Evolutionary conservation across 2,797 vertebrate genomes (phyloP), one percentile per base, ranked within the genome.

Genomic region (Smutsia gigantea): DNA sequence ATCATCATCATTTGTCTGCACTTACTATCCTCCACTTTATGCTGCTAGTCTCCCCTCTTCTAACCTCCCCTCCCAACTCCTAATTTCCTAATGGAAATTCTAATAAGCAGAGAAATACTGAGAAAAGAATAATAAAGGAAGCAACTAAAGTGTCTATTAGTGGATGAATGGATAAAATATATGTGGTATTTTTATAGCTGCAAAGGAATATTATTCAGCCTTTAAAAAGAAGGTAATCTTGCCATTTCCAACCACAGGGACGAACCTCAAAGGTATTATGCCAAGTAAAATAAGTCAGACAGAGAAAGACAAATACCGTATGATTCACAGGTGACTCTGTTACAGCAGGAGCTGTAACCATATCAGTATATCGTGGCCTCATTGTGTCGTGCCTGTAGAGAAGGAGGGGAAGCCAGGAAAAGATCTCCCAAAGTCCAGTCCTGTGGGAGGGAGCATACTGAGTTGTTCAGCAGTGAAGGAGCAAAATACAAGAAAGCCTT

Each of bases 41-140:
- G 61, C 31, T 68, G 27, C 23, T 68, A 31, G 55, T 51, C 64
- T 77, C 34, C 34, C 12, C 29, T 81, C 57, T 83, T 94, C 51
- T 69, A n/a, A 86, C 51, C 23, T 63, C 4, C n/a, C n/a, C 90
- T 59, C 55, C 46, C 72, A 72, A 57, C 15, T 74, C 79, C 63
- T 89, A 86, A 86, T 55, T 72, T 49, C 49, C 25, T 92, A 29
- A 57, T 51, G 21, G 23, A 66, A 93, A 71, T 68, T 74, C 53
- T 94, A 74, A 71, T 71, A 55, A 88, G 71, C 66, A 90, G 27
- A 92, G 61, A 88, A 92, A 93, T 46, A 23, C 27, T 68, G 85
- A 83, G 42, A 9, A 61, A 17, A 46, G 18, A 27, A 12, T 37
- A 42, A 53, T 42, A 34, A 90, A 82, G 39, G 53, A 71, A 91